These are phyloP conservation scores for Paratrypauchen microcephalus DNA, from an alignment of 2,797 vertebrate species.

Conservation along the genomic window DNA sequence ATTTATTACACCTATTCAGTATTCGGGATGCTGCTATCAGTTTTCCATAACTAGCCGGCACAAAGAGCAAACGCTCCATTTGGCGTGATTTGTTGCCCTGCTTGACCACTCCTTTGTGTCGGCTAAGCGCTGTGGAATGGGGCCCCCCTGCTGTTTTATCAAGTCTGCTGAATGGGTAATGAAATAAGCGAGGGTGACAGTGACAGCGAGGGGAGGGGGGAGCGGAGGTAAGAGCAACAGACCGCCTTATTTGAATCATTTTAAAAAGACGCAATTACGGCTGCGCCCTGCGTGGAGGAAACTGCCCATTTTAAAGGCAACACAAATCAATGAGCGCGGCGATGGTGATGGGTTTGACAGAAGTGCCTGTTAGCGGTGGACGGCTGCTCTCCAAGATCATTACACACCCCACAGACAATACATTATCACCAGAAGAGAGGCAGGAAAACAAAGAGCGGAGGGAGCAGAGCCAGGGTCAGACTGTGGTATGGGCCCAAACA, in stretches of 20 bases:
- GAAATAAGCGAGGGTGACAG: conserved; percentile 82
- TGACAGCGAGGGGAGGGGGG: conserved; percentile 53
- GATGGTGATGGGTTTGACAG: conserved; percentile 93
- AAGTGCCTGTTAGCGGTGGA: conserved; percentile 88
- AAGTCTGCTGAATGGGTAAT: conserved; percentile 98
- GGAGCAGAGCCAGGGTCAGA: conserved; percentile 62
- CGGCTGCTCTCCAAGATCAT: conserved; percentile 87
- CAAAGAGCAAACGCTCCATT: conserved; percentile 91
- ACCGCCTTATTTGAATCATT: conserved; percentile 92
- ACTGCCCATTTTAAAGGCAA: conserved; percentile 86
- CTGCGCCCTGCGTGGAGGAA: conserved; percentile 80
- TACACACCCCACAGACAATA: conserved; percentile 87
- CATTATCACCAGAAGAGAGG: conserved; percentile 78
- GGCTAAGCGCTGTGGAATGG: conserved; percentile 94
- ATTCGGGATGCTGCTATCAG: conserved; percentile 89
- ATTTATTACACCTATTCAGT: conserved; percentile 97
- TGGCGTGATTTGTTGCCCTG: conserved; percentile 98
- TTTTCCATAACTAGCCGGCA: conserved; percentile 92
- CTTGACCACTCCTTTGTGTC: conserved; percentile 97
- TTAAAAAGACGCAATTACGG: conserved; percentile 94
- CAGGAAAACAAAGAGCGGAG: conserved; percentile 80
- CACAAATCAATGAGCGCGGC: conserved; percentile 94
- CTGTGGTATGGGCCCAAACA: conserved; percentile 75
- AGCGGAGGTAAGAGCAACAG: conserved; percentile 57
- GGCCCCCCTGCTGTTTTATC: conserved; percentile 94